Conservation (phyloP, 2,888 invertebrate genomes). For the Petrophora chlorosata region DNA sequence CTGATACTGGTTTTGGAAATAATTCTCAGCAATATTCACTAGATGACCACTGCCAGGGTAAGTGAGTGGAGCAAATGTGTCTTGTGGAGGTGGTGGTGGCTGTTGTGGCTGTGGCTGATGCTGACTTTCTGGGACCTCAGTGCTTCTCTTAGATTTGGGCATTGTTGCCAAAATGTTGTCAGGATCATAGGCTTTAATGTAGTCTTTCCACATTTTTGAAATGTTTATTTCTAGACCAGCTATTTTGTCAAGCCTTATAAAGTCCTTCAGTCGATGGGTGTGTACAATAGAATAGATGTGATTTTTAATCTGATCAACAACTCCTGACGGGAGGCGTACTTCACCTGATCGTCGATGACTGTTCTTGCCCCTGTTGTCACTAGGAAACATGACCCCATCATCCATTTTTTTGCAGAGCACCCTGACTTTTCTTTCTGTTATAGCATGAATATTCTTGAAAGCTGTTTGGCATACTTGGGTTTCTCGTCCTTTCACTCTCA, state of each 20-base stretch:
- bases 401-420: slow-evolving; percentile 84
- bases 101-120: slow-evolving; percentile 49
- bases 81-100: slow-evolving; percentile 54
- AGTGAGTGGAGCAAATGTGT: slow-evolving; percentile 62
- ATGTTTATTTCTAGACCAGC: slow-evolving; percentile 83
- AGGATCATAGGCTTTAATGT: slow-evolving; percentile 81
- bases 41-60: slow-evolving; percentile 78
- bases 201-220: slow-evolving; percentile 84
- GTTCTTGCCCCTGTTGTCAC: slow-evolving; percentile 82
- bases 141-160: slow-evolving; percentile 74
- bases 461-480: slow-evolving; percentile 84
- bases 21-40: slow-evolving; percentile 78
- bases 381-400: slow-evolving; percentile 83
- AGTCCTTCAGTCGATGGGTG: slow-evolving; percentile 79
- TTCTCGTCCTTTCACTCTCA: slow-evolving; percentile 80
- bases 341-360: slow-evolving; percentile 79
- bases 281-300: slow-evolving; percentile 82
- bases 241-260: slow-evolving; percentile 80
- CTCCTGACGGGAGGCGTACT: slow-evolving; percentile 74
- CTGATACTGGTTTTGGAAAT: slow-evolving; percentile 79
- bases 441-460: slow-evolving; percentile 84
- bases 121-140: slow-evolving; percentile 50
- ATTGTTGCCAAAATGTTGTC: slow-evolving; percentile 77
- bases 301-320: slow-evolving; percentile 80
- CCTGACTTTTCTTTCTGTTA: slow-evolving; percentile 82